These are phyloP conservation scores for Carassius gibelio DNA, from an alignment of 2,113 vertebrate genomes.

Conservation along the genomic window DNA sequence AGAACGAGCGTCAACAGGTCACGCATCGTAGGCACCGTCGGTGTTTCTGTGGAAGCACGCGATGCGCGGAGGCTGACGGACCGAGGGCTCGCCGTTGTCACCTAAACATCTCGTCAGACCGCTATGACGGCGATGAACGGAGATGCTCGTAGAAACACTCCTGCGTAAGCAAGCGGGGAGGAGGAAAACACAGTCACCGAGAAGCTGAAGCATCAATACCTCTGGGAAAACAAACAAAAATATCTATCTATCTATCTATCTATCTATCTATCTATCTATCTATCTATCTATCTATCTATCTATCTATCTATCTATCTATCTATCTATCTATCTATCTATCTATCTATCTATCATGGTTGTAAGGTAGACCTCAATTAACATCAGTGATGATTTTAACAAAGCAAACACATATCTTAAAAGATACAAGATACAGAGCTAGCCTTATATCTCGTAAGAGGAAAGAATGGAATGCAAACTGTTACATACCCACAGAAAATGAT, in stretches of 20 bases:
- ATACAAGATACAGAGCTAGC: neutral
- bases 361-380: no score
- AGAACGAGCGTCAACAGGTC: conserved; percentile 39
- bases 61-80: conserved; percentile 45
- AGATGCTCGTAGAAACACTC: conserved; percentile 7
- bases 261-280: conserved; percentile 14
- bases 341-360: neutral
- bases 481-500: neutral
- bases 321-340: conserved; percentile 15
- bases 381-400: neutral
- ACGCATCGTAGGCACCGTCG: conserved; percentile 15
- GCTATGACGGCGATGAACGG: neutral
- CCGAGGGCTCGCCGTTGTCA: conserved; percentile 9
- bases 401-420: neutral
- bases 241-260: neutral
- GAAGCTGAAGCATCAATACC: conserved; percentile 12
- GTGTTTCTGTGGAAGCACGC: conserved; percentile 42
- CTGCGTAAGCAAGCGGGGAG: conserved; percentile 32
- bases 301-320: conserved; percentile 3
- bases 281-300: conserved; percentile 7
- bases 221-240: neutral
- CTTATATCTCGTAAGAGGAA: neutral
- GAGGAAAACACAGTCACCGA: conserved; percentile 1
- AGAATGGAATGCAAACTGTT: neutral
- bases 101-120: conserved; percentile 26